Percentiles rank a stretch among this genome's conserved stretches.
Conservation (phyloP, 2,113 vertebrate species). For the Emydura subglobosa region DNA sequence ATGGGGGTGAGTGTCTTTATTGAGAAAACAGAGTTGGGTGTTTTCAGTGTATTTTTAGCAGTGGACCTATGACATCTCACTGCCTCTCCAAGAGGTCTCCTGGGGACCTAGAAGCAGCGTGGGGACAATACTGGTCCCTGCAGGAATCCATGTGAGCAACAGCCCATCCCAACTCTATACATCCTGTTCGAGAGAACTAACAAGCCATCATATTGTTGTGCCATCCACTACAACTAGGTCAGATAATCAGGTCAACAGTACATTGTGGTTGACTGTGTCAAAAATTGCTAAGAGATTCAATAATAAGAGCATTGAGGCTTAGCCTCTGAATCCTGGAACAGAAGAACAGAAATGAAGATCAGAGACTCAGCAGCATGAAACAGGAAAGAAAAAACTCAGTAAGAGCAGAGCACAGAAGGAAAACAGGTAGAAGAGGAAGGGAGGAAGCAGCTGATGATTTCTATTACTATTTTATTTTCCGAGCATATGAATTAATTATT, state of each 20-base stretch:
- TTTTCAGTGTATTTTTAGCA: not conserved
- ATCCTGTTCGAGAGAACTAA: rapidly evolving
- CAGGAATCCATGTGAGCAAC: not conserved
- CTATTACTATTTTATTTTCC: constrained; percentile 31
- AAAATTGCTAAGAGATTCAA: not conserved
- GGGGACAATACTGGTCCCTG: not conserved
- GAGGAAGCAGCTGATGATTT: constrained; percentile 9
- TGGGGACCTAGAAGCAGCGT: not conserved
- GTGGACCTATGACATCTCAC: not conserved
- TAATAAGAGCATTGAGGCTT: not conserved
- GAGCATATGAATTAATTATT: not conserved
- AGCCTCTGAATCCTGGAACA: not conserved
- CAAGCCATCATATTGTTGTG: not conserved
- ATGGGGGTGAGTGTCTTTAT: not conserved
- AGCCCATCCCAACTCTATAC: not conserved
- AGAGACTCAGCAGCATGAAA: not conserved
- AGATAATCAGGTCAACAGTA: not conserved
- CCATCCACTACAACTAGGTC: not conserved
- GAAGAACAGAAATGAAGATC: not conserved
- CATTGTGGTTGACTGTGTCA: not conserved
- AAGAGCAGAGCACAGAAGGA: not conserved
- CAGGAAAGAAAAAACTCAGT: not conserved
- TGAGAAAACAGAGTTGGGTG: not conserved
- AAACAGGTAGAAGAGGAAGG: not conserved
- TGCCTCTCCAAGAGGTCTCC: not conserved